Evolutionary conservation across 2,113 vertebrate genomes (phyloP).

Genomic region (Proteles cristata): DNA sequence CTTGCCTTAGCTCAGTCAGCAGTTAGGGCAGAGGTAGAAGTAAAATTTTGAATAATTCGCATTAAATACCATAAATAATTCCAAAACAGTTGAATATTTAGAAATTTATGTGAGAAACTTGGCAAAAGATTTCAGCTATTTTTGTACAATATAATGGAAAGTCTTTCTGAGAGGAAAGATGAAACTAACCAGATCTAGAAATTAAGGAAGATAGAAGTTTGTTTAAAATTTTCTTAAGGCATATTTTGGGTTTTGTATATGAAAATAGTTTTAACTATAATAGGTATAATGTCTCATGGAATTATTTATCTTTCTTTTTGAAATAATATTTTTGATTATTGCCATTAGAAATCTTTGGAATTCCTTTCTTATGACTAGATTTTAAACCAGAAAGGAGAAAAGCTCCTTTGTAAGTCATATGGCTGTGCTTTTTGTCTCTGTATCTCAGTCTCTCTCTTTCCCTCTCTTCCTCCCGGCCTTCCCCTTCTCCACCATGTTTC

Average conservation of each 20-base stretch:
- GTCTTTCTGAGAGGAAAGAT: not conserved
- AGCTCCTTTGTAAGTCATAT: conserved; percentile 78
- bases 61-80: not conserved
- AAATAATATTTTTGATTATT: conserved; percentile 78
- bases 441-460: conserved; percentile 36
- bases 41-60: conserved; percentile 42
- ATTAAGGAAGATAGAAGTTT: conserved; percentile 6
- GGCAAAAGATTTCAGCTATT: not conserved
- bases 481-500: not conserved
- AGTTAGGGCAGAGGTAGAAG: not conserved
- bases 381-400: conserved; percentile 77
- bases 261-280: not conserved
- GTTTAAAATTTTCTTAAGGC: not conserved
- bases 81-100: not conserved
- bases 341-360: conserved; percentile 80
- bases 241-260: not conserved
- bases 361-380: conserved; percentile 81
- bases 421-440: conserved; percentile 68
- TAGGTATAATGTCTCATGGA: not conserved
- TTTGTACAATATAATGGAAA: not conserved
- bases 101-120: not conserved
- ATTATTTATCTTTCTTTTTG: conserved; percentile 74
- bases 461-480: not conserved
- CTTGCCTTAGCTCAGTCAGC: not conserved
- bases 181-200: not conserved